Percentiles rank a stretch among this genome's conserved stretches.
Conservation (phyloP, 2,888 invertebrate genomes). For the Thysanoteuthis rhombus region DNA sequence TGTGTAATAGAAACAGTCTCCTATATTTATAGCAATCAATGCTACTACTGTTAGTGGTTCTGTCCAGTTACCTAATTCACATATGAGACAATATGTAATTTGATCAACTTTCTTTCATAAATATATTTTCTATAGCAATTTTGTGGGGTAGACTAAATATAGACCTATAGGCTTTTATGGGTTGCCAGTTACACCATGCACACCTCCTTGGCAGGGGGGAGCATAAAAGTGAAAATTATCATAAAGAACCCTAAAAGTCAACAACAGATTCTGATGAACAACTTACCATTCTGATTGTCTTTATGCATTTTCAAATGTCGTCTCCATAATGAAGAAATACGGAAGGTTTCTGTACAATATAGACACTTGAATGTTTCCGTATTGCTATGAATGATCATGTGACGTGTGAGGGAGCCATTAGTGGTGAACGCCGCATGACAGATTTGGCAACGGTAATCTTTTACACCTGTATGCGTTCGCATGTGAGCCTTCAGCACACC, state of each 20-base stretch:
- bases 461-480: slow-evolving; percentile 61
- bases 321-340: slow-evolving; percentile 45
- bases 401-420: slow-evolving; percentile 61
- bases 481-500: slow-evolving; percentile 61
- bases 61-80: no score
- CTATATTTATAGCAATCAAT: no score
- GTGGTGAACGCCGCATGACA: slow-evolving; percentile 62
- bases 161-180: no score
- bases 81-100: no score
- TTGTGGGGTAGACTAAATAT: no score
- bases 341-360: slow-evolving; percentile 55
- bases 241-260: neutral
- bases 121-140: no score
- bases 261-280: neutral
- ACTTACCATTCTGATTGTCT: slow-evolving; percentile 39
- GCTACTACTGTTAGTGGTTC: no score
- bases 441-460: slow-evolving; percentile 51
- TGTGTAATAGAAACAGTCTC: no score
- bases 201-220: no score
- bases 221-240: neutral
- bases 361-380: slow-evolving; percentile 53
- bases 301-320: slow-evolving; percentile 49
- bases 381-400: slow-evolving; percentile 59
- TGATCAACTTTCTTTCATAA: no score
- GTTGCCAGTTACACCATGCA: no score